phyloP scores from a whole-genome alignment of 2,113 vertebrate species.

The Sisor rabdophorus region DNA sequence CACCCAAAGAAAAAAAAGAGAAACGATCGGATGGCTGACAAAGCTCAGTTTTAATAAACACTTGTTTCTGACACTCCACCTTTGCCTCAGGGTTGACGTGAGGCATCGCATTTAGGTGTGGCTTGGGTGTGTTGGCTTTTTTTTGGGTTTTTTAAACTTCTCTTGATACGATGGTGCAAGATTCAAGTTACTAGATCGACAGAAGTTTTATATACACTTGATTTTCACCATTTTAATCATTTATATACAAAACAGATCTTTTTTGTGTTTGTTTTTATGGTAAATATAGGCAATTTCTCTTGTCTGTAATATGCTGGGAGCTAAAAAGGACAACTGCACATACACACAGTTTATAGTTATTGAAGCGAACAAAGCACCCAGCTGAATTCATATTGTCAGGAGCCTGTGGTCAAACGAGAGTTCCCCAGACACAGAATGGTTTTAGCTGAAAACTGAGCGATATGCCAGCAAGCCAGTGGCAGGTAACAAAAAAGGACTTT shows the following conservation, averaged over 20 bases:
- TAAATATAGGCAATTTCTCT: slow-evolving; percentile 5
- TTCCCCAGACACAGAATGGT: slow-evolving; percentile 34
- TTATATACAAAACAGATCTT: background rate
- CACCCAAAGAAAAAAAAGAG: background rate
- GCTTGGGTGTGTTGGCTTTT: slow-evolving; percentile 20
- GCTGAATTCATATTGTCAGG: slow-evolving; percentile 40
- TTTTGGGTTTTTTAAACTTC: background rate
- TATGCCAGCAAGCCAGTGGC: slow-evolving; percentile 38
- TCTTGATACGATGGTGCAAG: background rate
- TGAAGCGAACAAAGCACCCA: slow-evolving; percentile 19
- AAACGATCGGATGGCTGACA: slow-evolving; percentile 10
- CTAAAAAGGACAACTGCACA: slow-evolving; percentile 13
- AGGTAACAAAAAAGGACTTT: too few relatives aligned
- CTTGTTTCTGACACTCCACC: slow-evolving; percentile 21
- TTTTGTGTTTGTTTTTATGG: background rate
- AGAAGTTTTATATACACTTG: background rate
- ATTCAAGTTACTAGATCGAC: background rate
- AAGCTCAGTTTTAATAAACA: slow-evolving; percentile 25
- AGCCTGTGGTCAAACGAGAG: slow-evolving; percentile 40
- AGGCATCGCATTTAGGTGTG: slow-evolving; percentile 25
- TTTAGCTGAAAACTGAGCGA: slow-evolving; percentile 25
- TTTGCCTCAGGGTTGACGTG: slow-evolving; percentile 27
- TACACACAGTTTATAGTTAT: slow-evolving; percentile 34
- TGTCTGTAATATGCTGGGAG: slow-evolving; percentile 1
- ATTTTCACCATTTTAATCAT: background rate